A percentile compares a stretch with the other conserved stretches of the same genome.
Evolutionary conservation across 2,888 invertebrate genomes (phyloP).

Genomic region (Euphydryas editha): DNA sequence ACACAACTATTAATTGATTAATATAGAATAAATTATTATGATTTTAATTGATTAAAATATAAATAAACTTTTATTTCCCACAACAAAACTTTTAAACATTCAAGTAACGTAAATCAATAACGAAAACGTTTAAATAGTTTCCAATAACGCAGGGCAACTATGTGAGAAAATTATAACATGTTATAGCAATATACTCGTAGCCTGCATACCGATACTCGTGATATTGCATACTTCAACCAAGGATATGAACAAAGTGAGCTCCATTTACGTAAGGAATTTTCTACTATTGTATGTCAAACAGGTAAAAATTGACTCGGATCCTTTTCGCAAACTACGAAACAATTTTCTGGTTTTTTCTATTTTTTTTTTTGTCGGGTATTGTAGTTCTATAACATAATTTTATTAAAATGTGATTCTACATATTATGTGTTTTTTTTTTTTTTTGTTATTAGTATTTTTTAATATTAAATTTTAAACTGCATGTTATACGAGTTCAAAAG

Average conservation of each 20-base stretch:
- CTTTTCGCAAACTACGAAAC: background rate
- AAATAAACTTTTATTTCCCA: background rate
- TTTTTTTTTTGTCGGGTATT: background rate
- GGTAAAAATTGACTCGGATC: constrained; percentile 14
- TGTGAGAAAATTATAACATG: constrained; percentile 30
- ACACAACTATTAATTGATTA: too few relatives aligned
- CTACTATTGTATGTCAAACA: constrained; percentile 6
- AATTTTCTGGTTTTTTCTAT: constrained; percentile 5
- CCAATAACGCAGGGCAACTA: constrained; percentile 24
- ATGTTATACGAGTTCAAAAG: too few relatives aligned
- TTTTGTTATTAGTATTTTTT: too few relatives aligned
- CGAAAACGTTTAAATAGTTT: constrained; percentile 35
- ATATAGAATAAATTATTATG: too few relatives aligned
- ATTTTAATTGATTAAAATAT: background rate
- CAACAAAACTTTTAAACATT: background rate
- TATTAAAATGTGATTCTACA: too few relatives aligned
- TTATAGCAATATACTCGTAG: background rate
- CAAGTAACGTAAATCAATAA: constrained; percentile 26
- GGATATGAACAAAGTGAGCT: constrained; percentile 28
- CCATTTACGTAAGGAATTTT: constrained; percentile 12
- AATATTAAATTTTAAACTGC: too few relatives aligned
- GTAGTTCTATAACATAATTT: background rate
- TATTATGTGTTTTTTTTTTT: too few relatives aligned
- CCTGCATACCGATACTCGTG: constrained; percentile 11
- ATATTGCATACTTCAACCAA: constrained; percentile 26